phyloP scores from a whole-genome alignment of 2,888 invertebrate genomes.

The Cephus spinipes region DNA sequence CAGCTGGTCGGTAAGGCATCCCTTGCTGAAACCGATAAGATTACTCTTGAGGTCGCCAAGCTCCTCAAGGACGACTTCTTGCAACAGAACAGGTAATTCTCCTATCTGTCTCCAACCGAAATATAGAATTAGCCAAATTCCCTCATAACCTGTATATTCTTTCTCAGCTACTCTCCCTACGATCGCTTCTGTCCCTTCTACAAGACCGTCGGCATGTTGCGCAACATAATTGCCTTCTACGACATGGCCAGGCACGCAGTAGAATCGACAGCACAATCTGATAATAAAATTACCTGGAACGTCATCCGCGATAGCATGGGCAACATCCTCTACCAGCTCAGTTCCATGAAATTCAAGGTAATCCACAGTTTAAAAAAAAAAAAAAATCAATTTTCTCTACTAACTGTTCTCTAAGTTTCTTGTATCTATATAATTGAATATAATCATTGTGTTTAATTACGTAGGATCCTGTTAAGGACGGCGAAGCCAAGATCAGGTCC shows the following conservation, averaged over 20 bases:
- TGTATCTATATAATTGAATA: background rate
- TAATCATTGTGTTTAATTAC: constrained; percentile 31
- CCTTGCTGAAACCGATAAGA: constrained; percentile 98
- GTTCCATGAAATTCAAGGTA: constrained; percentile 99
- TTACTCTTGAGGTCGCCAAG: constrained; percentile 98
- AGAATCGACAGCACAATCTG: constrained; percentile 97
- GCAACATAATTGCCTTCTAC: constrained; percentile 98
- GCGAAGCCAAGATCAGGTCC: constrained; percentile 95
- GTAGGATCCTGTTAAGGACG: constrained; percentile 97
- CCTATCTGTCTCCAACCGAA: background rate
- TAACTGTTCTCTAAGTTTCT: background rate
- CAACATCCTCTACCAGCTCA: constrained; percentile 95
- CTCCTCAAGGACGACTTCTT: constrained; percentile 99
- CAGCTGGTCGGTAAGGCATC: constrained; percentile 99
- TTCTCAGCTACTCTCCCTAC: constrained; percentile 83
- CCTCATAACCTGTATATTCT: background rate
- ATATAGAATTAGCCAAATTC: background rate
- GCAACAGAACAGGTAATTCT: constrained; percentile 92
- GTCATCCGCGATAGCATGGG: constrained; percentile 98
- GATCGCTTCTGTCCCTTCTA: constrained; percentile 99
- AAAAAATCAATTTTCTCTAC: background rate
- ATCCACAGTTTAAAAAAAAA: constrained; percentile 19
- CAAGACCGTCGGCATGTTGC: constrained; percentile 99
- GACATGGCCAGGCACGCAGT: constrained; percentile 98
- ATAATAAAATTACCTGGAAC: constrained; percentile 99